These are phyloP conservation scores for Sarotherodon lohbergeri DNA, from an alignment of 2,113 vertebrate genomes.

Conservation along the genomic window DNA sequence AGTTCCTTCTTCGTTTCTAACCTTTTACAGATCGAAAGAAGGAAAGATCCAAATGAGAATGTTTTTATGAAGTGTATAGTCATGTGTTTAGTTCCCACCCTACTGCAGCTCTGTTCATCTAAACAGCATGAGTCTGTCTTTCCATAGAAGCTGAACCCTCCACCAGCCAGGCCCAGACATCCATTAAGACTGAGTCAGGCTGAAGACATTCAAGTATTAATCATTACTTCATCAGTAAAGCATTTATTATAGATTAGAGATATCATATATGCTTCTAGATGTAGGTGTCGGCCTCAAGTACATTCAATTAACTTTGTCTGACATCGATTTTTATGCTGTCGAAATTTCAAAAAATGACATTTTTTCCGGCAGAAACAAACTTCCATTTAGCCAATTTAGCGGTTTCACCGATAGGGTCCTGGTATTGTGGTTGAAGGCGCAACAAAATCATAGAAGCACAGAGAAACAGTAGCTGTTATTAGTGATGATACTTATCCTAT, in stretches of 20 bases:
- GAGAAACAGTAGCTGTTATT: background rate
- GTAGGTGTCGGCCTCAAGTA: background rate
- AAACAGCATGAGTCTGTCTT: background rate
- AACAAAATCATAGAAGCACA: background rate
- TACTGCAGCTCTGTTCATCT: background rate
- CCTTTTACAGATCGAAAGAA: background rate
- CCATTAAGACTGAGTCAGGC: background rate
- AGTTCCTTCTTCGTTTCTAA: background rate
- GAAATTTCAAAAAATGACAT: background rate
- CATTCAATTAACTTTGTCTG: background rate
- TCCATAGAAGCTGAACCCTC: background rate
- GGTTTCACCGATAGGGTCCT: background rate
- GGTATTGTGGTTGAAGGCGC: background rate
- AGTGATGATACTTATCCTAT: background rate
- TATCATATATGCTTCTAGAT: background rate
- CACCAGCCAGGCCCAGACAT: background rate
- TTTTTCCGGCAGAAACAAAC: background rate
- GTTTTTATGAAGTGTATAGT: background rate
- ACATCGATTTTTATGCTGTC: background rate
- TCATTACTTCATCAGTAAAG: background rate
- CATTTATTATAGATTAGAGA: background rate
- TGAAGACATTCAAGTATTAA: background rate
- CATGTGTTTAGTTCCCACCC: background rate
- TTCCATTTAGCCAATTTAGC: background rate
- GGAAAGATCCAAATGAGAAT: background rate